Evolutionary conservation across 2,113 vertebrate species (phyloP), one percentile per base, ranked within the genome.

Genomic region (Megaceryle maxima): DNA sequence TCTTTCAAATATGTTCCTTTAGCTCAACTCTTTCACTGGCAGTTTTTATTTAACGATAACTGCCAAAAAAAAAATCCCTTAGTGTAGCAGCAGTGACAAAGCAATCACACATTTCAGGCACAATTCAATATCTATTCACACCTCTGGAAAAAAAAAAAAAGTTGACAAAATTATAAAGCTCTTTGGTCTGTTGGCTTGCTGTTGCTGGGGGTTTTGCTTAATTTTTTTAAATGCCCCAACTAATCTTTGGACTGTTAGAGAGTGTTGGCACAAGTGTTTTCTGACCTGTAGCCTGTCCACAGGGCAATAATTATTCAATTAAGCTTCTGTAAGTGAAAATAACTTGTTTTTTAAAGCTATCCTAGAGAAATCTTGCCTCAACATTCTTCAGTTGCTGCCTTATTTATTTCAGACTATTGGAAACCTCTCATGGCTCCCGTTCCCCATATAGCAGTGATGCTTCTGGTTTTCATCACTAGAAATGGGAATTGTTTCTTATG

Each of bases 31-130:
- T 96, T 97, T 96, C 96, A 93, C 92, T 90, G 86, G 93, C 95
- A 89, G 96, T 96, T 98, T 97, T 98, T 98, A 97, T 95, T 97
- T 98, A 96, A 97, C 2, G 24, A 90, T 97, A 95, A 96, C 69
- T 92, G 81, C 60, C 63, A 88, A 94, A 92, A 33, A 66, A 53
- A 53, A 53, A 53, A 63, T 83, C 73, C 60, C 72, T 92, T 67
- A 64, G 87, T 88, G 73, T n/a, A 81, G 68, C 44, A 5, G 70
- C 41, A 85, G 64, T 88, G 79, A 94, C 90, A 94, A 96, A 95
- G 94, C 75, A 96, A 95, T 97, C 87, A 74, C 74, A 94, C 57
- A 92, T 96, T 81, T 87, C 74, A 92, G 84, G 88, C 67, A 96
- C 51, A 56, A 84, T 57, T 87, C 92, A 81, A 74, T 94, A 50